Evolutionary conservation across 2,113 vertebrate species (phyloP), one percentile per base, ranked within the genome.

Genomic region (Taurulus bubalis): DNA sequence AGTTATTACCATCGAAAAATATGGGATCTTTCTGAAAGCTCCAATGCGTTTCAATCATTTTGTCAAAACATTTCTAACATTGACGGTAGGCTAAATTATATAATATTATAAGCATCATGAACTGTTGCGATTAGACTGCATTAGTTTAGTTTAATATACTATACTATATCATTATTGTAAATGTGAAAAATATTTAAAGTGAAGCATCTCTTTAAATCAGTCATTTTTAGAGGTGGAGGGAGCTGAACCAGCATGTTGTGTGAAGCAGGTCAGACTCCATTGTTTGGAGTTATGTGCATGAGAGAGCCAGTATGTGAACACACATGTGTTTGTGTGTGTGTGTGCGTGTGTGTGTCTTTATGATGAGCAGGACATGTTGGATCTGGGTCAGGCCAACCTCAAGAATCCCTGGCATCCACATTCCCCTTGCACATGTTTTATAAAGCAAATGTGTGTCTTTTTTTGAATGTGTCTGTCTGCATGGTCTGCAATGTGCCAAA

Each of bases 351-450:
- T 69, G 67, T 63, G 69, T 84, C 28, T 71, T 14, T 75, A 81
- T 63, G 71, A 82, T 49, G 80, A 82, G 88, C 51, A 38, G 86
- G 51, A 79, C 82, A 78, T 75, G 83, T 70, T 82, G 75, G 83
- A 94, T 92, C 82, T 94, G 91, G 94, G 92, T 95, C 92, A 91
- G 84, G 7, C 79, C 62, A 49, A 87, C 85, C 92, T 90, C 87
- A 89, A 93, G 94, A 93, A 94, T 94, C 78, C 70, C 65, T 71
- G 93, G 92, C 85, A 94, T 93, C 85, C 71, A 73, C 80, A 60
- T 76, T 85, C 75, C 72, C 11, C 74, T 59, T 77, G 45, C 65
- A 87, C 42, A 16, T 84, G 83, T 86, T 76, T 26, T 71, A 77
- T 68, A 59, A 49, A 79, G 34, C 78, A 40, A 68, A 80, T 84